Percentiles rank a stretch among this genome's conserved stretches.
Conservation (phyloP, 2,113 vertebrate species). For the Epinephelus fuscoguttatus region DNA sequence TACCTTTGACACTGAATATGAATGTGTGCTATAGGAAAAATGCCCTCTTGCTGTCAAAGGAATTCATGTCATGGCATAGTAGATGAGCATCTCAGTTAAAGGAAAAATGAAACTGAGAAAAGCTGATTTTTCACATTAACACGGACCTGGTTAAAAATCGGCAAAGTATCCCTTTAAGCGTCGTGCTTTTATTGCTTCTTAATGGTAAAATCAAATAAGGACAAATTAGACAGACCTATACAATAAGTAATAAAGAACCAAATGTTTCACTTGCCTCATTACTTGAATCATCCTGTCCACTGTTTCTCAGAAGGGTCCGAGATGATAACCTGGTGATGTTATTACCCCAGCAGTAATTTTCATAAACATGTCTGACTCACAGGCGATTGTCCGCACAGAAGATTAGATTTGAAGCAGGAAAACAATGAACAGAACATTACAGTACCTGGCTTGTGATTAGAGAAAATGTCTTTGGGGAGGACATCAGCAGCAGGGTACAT, state of each 20-base stretch:
- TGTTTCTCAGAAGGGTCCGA: slow-evolving; percentile 58
- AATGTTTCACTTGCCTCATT: slow-evolving; percentile 38
- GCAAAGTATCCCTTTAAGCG: too few species aligned
- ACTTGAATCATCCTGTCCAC: slow-evolving; percentile 14
- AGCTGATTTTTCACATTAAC: too few species aligned
- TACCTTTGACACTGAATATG: slow-evolving; percentile 6
- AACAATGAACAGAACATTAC: slow-evolving; percentile 77
- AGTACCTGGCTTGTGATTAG: slow-evolving; percentile 66
- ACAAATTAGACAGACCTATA: slow-evolving; percentile 15
- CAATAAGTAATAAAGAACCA: slow-evolving; percentile 5
- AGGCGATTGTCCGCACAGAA: slow-evolving; percentile 53
- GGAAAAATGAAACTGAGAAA: too few species aligned
- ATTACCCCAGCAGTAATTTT: slow-evolving; percentile 70
- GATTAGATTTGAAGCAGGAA: slow-evolving; percentile 73
- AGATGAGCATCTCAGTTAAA: not conserved
- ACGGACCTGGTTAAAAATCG: too few species aligned
- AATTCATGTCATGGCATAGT: not conserved
- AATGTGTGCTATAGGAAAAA: slow-evolving; percentile 2
- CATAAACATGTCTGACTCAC: slow-evolving; percentile 70
- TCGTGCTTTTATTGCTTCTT: slow-evolving; percentile 1
- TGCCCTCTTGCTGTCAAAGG: slow-evolving; percentile 16
- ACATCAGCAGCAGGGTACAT: slow-evolving; percentile 63
- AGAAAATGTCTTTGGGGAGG: slow-evolving; percentile 53
- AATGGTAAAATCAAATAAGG: slow-evolving; percentile 3
- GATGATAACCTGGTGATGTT: slow-evolving; percentile 66